Percentiles rank a stretch among this genome's conserved stretches.
Evolutionary conservation across 2,797 vertebrate species (phyloP).

Genomic region (Lagorchestes hirsutus): DNA sequence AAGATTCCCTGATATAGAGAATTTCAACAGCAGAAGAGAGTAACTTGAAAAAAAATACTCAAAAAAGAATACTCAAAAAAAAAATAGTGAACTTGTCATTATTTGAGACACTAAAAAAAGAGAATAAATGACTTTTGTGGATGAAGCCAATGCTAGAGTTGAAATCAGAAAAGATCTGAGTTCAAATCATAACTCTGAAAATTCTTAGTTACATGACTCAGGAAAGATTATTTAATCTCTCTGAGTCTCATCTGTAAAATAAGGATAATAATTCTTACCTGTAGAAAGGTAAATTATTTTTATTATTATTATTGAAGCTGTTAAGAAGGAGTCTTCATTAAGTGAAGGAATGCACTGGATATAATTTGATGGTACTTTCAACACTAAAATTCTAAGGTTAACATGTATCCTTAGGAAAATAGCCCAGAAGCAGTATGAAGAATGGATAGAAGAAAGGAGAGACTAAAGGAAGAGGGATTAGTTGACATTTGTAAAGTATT

Average conservation of each 20-base stretch:
- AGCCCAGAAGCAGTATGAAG: background rate
- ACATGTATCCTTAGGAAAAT: background rate
- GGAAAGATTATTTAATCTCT: background rate
- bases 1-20: background rate
- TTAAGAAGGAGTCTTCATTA: background rate
- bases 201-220: background rate
- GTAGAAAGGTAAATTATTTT: background rate
- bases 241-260: background rate
- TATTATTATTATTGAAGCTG: background rate
- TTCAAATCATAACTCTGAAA: background rate
- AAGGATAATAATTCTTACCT: background rate
- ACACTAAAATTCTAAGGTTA: background rate
- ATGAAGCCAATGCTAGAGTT: background rate
- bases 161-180: background rate
- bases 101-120: background rate
- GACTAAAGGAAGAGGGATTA: background rate
- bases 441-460: background rate
- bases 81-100: background rate
- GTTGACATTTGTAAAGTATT: background rate
- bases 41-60: background rate
- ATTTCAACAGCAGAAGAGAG: background rate
- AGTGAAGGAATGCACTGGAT: background rate
- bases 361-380: background rate
- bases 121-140: background rate
- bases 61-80: too few relatives aligned